phyloP scores from a whole-genome alignment of 1,140 invertebrate species.

The Tetragnatha versicolor region DNA sequence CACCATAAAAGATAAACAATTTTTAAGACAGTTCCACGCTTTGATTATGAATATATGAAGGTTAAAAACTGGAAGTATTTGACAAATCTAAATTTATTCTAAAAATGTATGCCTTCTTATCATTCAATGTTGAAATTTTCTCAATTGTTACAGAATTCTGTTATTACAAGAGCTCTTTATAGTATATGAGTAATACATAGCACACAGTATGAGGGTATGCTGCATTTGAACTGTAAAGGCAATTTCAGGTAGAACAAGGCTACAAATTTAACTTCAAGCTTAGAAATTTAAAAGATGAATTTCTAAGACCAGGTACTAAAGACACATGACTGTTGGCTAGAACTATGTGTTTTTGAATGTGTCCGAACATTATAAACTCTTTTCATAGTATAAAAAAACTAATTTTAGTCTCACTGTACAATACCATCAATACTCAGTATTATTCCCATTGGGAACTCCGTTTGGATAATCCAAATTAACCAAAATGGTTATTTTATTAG shows the following conservation, averaged over 20 bases:
- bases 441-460: conserved; percentile 13
- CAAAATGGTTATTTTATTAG: conserved; percentile 57
- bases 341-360: conserved; percentile 30
- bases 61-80: conserved; percentile 1
- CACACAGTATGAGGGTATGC: conserved; percentile 6
- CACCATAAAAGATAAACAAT: too few species aligned
- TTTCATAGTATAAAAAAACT: conserved; percentile 44
- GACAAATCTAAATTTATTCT: neutral
- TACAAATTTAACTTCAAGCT: conserved; percentile 27
- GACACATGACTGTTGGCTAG: conserved; percentile 1
- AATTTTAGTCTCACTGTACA: conserved; percentile 15
- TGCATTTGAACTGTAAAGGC: conserved; percentile 20
- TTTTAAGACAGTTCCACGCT: too few species aligned
- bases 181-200: neutral
- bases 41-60: neutral
- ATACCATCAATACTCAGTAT: conserved; percentile 32
- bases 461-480: conserved; percentile 49
- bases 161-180: neutral
- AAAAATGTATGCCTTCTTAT: neutral
- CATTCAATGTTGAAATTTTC: neutral
- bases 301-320: conserved; percentile 29
- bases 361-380: conserved; percentile 21
- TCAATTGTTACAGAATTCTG: neutral
- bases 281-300: conserved; percentile 16
- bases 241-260: conserved; percentile 29